Conservation (phyloP, 1,140 invertebrate genomes). For the Brachionus rotundiformis region DNA sequence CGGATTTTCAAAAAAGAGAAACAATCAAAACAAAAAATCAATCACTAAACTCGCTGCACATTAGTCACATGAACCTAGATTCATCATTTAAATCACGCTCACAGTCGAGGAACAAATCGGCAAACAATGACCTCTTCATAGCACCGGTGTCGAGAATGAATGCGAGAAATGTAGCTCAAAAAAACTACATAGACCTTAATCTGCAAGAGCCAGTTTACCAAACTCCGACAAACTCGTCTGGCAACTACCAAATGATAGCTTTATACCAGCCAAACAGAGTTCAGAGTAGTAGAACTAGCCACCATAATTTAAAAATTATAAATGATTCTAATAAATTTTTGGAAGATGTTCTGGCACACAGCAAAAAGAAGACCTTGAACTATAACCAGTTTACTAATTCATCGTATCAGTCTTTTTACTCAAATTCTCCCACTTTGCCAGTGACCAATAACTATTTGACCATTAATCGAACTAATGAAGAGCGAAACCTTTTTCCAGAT, state of each 20-base stretch:
- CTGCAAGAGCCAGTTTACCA: background rate
- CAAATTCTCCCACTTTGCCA: background rate
- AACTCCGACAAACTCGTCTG: background rate
- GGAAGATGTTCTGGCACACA: constrained; percentile 38
- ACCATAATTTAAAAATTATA: constrained; percentile 42
- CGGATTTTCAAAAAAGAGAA: constrained; percentile 30
- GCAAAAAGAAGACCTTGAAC: background rate
- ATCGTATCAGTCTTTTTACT: background rate
- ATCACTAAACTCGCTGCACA: constrained; percentile 20
- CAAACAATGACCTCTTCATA: constrained; percentile 12
- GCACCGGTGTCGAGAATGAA: background rate
- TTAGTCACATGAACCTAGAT: constrained; percentile 27
- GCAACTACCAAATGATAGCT: constrained; percentile 1
- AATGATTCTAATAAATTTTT: constrained; percentile 47
- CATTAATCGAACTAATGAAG: constrained; percentile 40
- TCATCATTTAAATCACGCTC: background rate
- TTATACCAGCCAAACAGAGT: background rate
- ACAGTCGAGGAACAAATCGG: constrained; percentile 13
- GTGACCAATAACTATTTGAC: background rate
- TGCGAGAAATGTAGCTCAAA: background rate
- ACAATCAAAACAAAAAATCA: constrained; percentile 14
- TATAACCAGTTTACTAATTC: constrained; percentile 15
- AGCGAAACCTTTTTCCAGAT: background rate
- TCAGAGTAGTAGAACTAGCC: constrained; percentile 15
- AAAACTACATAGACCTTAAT: constrained; percentile 40